phyloP scores from a whole-genome alignment of 2,888 invertebrate genomes.

The Macaria notata region DNA sequence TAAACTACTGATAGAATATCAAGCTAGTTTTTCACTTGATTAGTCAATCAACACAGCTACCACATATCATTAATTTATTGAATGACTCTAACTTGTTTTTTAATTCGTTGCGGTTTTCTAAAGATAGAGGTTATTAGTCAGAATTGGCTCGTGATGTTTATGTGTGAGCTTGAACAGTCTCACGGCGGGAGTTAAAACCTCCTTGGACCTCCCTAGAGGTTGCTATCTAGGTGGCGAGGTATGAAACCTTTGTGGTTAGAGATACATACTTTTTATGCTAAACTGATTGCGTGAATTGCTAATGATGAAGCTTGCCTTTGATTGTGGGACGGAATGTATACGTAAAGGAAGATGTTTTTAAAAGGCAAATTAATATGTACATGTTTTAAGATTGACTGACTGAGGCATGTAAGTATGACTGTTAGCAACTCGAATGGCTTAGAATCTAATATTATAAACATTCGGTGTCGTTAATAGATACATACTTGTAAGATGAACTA shows the following conservation, averaged over 20 bases:
- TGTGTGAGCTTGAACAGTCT: conserved; percentile 38
- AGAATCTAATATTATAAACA: too few relatives aligned
- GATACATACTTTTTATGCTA: not conserved
- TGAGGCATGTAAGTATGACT: too few relatives aligned
- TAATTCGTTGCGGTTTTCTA: conserved; percentile 53
- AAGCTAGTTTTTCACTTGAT: too few relatives aligned
- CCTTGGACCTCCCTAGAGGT: conserved; percentile 40
- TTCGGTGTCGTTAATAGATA: too few relatives aligned
- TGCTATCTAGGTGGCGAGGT: conserved; percentile 23
- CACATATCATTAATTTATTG: not conserved
- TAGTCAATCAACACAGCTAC: too few relatives aligned
- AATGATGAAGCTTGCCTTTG: conserved; percentile 1
- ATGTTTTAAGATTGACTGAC: too few relatives aligned
- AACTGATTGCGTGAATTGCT: not conserved
- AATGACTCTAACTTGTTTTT: not conserved
- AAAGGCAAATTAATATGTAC: too few relatives aligned
- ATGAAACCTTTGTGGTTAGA: conserved; percentile 5
- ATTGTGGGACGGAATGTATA: too few relatives aligned
- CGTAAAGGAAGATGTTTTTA: too few relatives aligned
- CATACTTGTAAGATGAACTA: too few relatives aligned
- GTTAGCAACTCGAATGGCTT: too few relatives aligned
- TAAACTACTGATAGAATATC: too few relatives aligned
- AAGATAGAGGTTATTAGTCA: conserved; percentile 63
- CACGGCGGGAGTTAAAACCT: conserved; percentile 31
- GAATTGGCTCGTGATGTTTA: conserved; percentile 52